phyloP scores from a whole-genome alignment of 2,888 invertebrate species.

The Volucella bombylans region DNA sequence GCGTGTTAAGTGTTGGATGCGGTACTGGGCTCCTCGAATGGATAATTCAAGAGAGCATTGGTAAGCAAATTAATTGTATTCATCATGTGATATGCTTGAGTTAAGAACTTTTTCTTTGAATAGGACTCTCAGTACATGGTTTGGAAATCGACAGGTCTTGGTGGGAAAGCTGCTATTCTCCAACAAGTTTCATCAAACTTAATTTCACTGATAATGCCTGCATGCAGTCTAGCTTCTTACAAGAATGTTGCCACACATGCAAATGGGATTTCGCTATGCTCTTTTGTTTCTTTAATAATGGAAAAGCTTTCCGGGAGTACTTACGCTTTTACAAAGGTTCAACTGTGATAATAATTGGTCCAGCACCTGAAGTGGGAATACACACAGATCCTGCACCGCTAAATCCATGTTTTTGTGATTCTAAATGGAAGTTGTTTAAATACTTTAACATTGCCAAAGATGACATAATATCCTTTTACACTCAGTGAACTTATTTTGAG shows the following conservation, averaged over 20 bases:
- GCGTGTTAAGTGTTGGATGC: constrained; percentile 89
- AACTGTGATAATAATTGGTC: constrained; percentile 89
- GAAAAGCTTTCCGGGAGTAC: constrained; percentile 87
- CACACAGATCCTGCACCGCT: constrained; percentile 89
- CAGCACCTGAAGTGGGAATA: constrained; percentile 85
- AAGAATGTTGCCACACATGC: constrained; percentile 80
- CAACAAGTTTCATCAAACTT: constrained; percentile 87
- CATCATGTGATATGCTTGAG: constrained; percentile 2
- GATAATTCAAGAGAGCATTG: constrained; percentile 87
- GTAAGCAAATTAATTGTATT: constrained; percentile 81
- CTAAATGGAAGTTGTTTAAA: constrained; percentile 84
- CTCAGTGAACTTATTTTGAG: constrained; percentile 68
- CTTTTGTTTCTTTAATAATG: constrained; percentile 92
- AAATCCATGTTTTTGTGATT: constrained; percentile 83
- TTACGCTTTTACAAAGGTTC: constrained; percentile 86
- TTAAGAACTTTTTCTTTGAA: constrained; percentile 2
- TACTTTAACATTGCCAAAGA: constrained; percentile 85
- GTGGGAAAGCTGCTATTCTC: constrained; percentile 91
- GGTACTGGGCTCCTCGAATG: constrained; percentile 92
- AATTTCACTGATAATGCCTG: constrained; percentile 83
- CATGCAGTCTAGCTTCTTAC: constrained; percentile 80
- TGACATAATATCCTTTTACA: constrained; percentile 87
- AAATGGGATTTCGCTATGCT: constrained; percentile 84
- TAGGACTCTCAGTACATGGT: constrained; percentile 86
- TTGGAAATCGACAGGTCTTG: constrained; percentile 90